These are phyloP conservation scores for Taphrorychus bicolor DNA, from an alignment of 2,888 invertebrate species.

Conservation along the genomic window DNA sequence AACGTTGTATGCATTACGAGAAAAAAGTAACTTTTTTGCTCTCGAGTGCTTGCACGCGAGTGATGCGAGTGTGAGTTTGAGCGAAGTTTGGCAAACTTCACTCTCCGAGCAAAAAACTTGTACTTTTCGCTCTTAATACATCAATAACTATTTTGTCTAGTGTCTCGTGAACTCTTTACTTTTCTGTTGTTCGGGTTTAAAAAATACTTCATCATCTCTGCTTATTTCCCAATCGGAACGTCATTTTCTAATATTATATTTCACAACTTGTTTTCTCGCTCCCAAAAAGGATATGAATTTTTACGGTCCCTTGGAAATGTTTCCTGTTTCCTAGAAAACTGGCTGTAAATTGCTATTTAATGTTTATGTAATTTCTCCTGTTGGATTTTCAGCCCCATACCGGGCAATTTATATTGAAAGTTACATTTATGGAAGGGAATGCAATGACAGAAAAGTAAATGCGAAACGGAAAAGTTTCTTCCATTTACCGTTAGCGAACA, in stretches of 20 bases:
- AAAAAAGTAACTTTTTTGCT: no score
- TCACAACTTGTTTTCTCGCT: conserved; percentile 3
- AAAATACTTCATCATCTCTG: neutral
- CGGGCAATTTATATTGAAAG: conserved; percentile 5
- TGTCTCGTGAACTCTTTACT: no score
- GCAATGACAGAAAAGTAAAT: neutral
- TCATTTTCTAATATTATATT: neutral
- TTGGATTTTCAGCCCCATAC: conserved; percentile 2
- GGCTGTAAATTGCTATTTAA: conserved; percentile 17
- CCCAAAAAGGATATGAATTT: conserved; percentile 16
- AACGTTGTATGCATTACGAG: no score
- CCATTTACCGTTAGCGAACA: neutral
- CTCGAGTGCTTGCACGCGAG: no score
- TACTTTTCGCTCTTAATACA: no score
- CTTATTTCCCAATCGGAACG: neutral
- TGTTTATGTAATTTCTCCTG: conserved; percentile 2
- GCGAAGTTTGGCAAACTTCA: no score
- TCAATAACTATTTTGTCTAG: no score
- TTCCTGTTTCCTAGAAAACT: conserved; percentile 16
- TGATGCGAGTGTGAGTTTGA: no score
- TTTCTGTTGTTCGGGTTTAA: no score
- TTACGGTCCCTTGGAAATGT: conserved; percentile 3
- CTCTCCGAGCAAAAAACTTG: no score
- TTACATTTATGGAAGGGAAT: conserved; percentile 1
- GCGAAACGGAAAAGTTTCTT: neutral